phyloP scores from a whole-genome alignment of 2,888 invertebrate genomes.

The Holacanthella duospinosa region DNA sequence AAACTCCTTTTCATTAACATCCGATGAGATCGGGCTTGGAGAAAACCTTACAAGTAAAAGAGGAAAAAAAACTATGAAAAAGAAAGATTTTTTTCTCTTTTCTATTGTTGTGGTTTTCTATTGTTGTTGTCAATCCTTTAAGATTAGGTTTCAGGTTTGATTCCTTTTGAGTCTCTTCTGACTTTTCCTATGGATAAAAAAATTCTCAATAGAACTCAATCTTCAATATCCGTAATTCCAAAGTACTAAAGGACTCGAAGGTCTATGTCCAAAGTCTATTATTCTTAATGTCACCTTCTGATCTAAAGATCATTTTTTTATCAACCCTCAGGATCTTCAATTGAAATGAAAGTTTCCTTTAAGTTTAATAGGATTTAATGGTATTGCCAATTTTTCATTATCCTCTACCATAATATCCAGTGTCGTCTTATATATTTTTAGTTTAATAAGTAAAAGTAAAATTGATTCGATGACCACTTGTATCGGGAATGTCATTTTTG shows the following conservation, averaged over 20 bases:
- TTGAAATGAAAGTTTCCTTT: too few species aligned
- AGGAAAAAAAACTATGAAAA: too few species aligned
- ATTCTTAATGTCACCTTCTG: slow-evolving; percentile 3
- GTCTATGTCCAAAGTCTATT: background rate
- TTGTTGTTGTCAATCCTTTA: slow-evolving; percentile 24
- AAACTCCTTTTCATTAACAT: too few species aligned
- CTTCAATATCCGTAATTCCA: background rate
- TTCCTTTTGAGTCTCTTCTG: slow-evolving; percentile 9
- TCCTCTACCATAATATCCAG: too few species aligned
- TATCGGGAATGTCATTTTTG: too few species aligned
- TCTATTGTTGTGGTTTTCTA: slow-evolving; percentile 7
- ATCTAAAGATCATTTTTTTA: slow-evolving; percentile 1
- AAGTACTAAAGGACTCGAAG: background rate
- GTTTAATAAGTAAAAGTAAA: too few species aligned
- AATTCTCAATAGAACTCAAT: background rate
- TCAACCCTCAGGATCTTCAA: background rate
- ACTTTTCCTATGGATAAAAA: background rate
- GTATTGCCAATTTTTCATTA: too few species aligned
- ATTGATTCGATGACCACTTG: too few species aligned
- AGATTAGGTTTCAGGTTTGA: slow-evolving; percentile 22
- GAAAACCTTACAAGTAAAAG: too few species aligned
- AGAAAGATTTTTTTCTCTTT: background rate
- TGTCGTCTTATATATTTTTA: too few species aligned
- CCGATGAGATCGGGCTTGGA: too few species aligned
- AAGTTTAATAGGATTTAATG: too few species aligned